Evolutionary conservation across 2,888 invertebrate genomes (phyloP).

Genomic region (Lumbricus terrestris): DNA sequence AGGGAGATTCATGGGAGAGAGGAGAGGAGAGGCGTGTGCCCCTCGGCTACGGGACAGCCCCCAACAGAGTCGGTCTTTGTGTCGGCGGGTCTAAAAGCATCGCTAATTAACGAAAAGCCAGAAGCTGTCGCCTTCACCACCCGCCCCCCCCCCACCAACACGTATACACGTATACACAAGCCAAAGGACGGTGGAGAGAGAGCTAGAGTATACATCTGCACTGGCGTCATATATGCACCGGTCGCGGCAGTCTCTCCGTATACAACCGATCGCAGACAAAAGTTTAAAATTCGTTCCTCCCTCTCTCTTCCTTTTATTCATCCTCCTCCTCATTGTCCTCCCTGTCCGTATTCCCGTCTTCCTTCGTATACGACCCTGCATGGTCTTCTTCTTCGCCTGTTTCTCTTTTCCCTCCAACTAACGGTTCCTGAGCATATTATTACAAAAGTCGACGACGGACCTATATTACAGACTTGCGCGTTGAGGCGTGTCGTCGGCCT

Average conservation of each 20-base stretch:
- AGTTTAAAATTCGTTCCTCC: background rate
- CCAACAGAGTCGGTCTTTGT: constrained; percentile 7
- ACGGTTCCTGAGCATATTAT: background rate
- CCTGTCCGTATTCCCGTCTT: background rate
- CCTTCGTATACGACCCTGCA: too few species aligned
- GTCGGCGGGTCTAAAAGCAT: background rate
- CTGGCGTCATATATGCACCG: background rate
- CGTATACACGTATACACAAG: too few species aligned
- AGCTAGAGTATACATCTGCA: background rate
- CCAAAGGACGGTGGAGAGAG: background rate
- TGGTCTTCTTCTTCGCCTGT: background rate
- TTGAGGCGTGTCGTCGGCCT: background rate
- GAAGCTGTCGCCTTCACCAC: background rate
- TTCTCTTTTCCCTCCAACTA: background rate
- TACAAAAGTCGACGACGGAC: background rate
- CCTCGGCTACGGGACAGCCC: background rate
- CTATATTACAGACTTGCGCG: background rate
- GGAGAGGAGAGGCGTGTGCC: constrained; percentile 3
- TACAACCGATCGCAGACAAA: background rate
- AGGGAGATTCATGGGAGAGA: background rate
- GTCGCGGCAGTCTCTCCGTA: background rate
- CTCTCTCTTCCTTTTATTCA: background rate
- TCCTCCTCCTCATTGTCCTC: background rate
- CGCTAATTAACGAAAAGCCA: constrained; percentile 15
- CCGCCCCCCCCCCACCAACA: too few species aligned